Evolutionary conservation across 2,888 invertebrate genomes (phyloP), one percentile per base, ranked within the genome.

Genomic region (Drosophila koepferae): DNA sequence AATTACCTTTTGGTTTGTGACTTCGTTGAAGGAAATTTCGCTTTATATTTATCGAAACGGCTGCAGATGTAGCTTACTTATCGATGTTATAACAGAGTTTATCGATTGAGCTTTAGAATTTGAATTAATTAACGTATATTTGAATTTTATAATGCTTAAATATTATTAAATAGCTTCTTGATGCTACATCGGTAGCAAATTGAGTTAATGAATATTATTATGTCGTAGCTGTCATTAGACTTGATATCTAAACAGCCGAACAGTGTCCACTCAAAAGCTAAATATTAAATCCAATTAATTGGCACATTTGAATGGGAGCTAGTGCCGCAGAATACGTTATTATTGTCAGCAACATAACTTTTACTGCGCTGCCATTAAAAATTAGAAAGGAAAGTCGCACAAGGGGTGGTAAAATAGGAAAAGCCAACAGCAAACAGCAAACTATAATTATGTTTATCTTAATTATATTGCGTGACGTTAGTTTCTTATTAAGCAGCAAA

Each of bases 391-490:
- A 64, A 70, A 63, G 46, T 63, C 62, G 41, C 54, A 54, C 54
- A 59, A 20, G 48, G 56, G 40, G 40, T 53, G 55, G 56, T 56
- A 64, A 71, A 71, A 68, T 18, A 72, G 14, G 14, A 36, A 53
- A 41, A 55, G 66, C 54, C 60, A 81, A 72, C 58, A 80, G 73
- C 70, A 70, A 76, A 73, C 74, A 66, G 69, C 73, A 58, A 87
- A 86, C 86, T 80, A 86, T 88, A 88, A 87, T 90, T 90, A 87
- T 88, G 88, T 88, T 87, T 87, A 87, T 87, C 90, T 90, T 90
- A 87, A 87, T 87, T 90, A 86, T 87, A 87, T 88, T 86, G 88
- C 87, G 88, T 87, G 87, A 88, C 77, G 81, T 75, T 83, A 73
- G 89, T 88, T 86, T 83, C 84, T 75, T 89, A 85, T 89, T 88